Base-by-base conservation (phyloP, 1,140 invertebrate genomes). In the Papilio machaon region DNA sequence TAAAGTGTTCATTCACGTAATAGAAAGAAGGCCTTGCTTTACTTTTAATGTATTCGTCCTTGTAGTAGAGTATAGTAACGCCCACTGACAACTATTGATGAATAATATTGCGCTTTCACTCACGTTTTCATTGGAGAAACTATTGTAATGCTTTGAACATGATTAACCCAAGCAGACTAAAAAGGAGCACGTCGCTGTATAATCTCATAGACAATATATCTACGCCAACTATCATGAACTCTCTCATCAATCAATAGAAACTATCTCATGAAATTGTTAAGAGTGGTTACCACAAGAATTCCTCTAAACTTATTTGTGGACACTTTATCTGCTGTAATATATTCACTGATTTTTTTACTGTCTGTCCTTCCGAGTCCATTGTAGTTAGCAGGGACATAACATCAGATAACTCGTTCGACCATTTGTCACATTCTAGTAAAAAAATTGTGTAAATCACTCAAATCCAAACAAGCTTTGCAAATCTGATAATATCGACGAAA, bases 101-200 rank as follows among this genome's bases (percentile, higher is more conserved):
- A 76, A 49, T 76, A 76, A 76, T 76, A 52, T 76, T 76, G 52
- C 46, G 47, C 74, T 76, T 76, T 76, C 74, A 76, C 74, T 76
- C 74, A 76, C 74, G 74, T 76, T 76, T 76, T 76, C 74, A n/a
- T 76, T 76, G 23, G 74, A 76, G 74, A 76, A 76, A 76, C 47
- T 76, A 11, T 23, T 76, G 74, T 47, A 52, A 52, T 35, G 64
- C 64, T 70, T 70, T 70, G 64, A 17, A 15, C 60, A 64, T 64
- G 60, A 9, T 64, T 30, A 13, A 30, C 23, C 23, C 23, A 11
- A 64, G 23, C 23, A 30, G 60, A 64, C 60, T 30, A 64, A 30
- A 19, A 64, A 64, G 23, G 60, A 64, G 19, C 60, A 64, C 60
- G 23, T 64, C 23, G 60, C 30, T 30, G 60, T 58, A 64, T 64